phyloP scores from a whole-genome alignment of 2,113 vertebrate species.

The Cynopterus brachyotis region DNA sequence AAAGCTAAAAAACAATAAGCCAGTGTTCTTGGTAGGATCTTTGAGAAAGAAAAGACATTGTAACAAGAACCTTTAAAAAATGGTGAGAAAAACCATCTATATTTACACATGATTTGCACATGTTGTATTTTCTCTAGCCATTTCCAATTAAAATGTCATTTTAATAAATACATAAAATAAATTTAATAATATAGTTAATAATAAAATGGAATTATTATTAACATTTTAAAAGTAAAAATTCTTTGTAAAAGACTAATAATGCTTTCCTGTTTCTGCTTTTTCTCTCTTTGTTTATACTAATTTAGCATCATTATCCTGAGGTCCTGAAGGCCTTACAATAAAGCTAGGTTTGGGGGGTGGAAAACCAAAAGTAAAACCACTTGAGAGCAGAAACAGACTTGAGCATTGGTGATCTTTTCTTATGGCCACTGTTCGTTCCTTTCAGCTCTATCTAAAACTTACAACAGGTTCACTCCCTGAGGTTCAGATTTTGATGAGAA shows the following conservation, averaged over 20 bases:
- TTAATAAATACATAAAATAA: no score
- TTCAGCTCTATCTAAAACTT: background rate
- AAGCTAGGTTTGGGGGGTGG: background rate
- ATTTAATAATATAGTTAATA: no score
- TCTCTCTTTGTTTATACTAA: background rate
- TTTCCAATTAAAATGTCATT: background rate
- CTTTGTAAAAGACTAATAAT: background rate
- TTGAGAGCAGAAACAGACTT: background rate
- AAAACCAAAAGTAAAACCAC: background rate
- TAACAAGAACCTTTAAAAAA: background rate
- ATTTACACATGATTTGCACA: slow-evolving; percentile 26
- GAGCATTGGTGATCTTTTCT: background rate
- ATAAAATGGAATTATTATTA: background rate
- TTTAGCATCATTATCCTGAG: background rate
- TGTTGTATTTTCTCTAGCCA: background rate
- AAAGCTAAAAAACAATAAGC: background rate
- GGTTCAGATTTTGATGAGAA: background rate
- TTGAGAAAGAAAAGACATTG: background rate
- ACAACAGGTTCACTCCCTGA: background rate
- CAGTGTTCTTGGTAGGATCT: background rate
- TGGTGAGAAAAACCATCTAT: background rate
- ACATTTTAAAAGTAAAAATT: background rate
- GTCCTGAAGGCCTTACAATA: background rate
- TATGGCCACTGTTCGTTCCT: background rate
- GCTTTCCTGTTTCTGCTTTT: background rate